Conservation (phyloP, 2,113 vertebrate species). For the Syngnathus scovelli region DNA sequence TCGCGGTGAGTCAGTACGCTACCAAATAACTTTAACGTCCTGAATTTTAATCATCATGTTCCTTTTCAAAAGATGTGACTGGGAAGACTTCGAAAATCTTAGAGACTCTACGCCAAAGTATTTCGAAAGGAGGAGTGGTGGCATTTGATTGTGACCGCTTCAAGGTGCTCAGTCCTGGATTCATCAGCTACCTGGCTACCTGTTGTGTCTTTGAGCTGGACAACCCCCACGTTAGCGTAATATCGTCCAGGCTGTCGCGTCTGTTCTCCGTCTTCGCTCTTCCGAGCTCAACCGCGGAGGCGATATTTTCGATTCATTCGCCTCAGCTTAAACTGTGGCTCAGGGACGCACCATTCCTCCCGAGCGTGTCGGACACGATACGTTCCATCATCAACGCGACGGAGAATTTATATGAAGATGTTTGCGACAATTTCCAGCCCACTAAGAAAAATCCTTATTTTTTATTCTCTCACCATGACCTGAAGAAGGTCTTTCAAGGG, state of each 20-base stretch:
- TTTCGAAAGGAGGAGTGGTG: slow-evolving; percentile 64
- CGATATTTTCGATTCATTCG: slow-evolving; percentile 68
- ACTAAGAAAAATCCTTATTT: slow-evolving; percentile 56
- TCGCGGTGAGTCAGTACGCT: slow-evolving; percentile 65
- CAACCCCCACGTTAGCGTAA: slow-evolving; percentile 10
- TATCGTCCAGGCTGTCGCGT: slow-evolving; percentile 73
- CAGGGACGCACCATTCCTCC: slow-evolving; percentile 49
- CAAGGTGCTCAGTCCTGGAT: slow-evolving; percentile 48
- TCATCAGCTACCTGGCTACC: slow-evolving; percentile 71
- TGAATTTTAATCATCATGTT: neutral
- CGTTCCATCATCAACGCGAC: slow-evolving; percentile 71
- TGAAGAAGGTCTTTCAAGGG: slow-evolving; percentile 74
- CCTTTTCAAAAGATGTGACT: slow-evolving; percentile 57
- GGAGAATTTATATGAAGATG: slow-evolving; percentile 59
- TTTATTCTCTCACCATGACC: slow-evolving; percentile 71
- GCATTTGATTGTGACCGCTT: slow-evolving; percentile 51
- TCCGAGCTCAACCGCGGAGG: slow-evolving; percentile 49
- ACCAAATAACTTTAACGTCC: neutral
- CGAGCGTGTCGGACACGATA: slow-evolving; percentile 50
- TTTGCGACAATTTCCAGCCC: slow-evolving; percentile 57
- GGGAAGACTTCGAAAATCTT: slow-evolving; percentile 64
- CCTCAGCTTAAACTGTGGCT: slow-evolving; percentile 71
- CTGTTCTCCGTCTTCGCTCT: slow-evolving; percentile 76
- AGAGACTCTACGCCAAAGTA: slow-evolving; percentile 76
- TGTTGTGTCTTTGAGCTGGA: slow-evolving; percentile 44